phyloP scores from a whole-genome alignment of 2,888 invertebrate genomes.

The Steinernema hermaphroditum region DNA sequence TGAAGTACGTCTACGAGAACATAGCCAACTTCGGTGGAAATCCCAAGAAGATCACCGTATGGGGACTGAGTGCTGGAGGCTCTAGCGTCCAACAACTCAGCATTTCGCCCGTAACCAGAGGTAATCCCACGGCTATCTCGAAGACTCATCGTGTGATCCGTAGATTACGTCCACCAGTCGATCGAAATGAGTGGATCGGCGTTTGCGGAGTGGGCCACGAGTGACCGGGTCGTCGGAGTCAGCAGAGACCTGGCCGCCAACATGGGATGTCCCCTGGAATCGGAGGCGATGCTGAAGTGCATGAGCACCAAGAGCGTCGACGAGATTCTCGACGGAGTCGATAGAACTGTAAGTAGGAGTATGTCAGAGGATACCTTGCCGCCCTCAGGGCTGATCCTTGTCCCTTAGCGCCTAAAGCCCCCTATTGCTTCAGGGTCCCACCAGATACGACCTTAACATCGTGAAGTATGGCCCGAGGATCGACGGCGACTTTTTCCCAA shows the following conservation, averaged over 20 bases:
- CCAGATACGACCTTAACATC: constrained; percentile 17
- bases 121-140: too few species aligned
- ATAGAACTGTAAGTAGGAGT: background rate
- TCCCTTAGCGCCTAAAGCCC: too few species aligned
- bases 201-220: constrained; percentile 38
- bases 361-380: background rate
- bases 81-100: constrained; percentile 34
- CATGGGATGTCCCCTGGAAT: background rate
- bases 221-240: constrained; percentile 27
- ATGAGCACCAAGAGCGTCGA: constrained; percentile 21
- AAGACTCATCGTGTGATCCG: background rate
- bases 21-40: constrained; percentile 42
- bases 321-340: constrained; percentile 14
- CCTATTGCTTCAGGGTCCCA: background rate
- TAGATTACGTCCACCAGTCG: constrained; percentile 39
- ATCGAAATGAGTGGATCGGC: constrained; percentile 45
- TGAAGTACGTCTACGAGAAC: constrained; percentile 42
- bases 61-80: constrained; percentile 44
- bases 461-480: constrained; percentile 28
- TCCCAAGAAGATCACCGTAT: constrained; percentile 42
- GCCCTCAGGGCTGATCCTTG: too few species aligned
- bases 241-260: background rate
- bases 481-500: constrained; percentile 39
- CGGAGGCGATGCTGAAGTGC: constrained; percentile 1
- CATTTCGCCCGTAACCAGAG: constrained; percentile 40